Percentiles rank a stretch among this genome's conserved stretches.
Evolutionary conservation across 2,888 invertebrate species (phyloP).

Genomic region (Oscheius myriophilus): DNA sequence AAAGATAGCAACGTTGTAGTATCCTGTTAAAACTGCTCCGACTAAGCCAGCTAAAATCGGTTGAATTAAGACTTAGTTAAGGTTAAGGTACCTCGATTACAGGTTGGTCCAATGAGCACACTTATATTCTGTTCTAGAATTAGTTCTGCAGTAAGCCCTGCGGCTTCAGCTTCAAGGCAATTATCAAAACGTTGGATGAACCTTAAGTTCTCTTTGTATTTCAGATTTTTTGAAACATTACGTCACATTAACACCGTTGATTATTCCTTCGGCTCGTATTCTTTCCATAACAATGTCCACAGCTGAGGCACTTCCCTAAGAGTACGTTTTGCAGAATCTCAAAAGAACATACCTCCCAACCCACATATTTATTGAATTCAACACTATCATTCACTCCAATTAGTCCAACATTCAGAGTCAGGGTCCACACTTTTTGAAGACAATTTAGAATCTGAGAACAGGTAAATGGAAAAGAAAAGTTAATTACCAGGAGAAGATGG

Average conservation of each 20-base stretch:
- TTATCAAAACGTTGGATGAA: constrained; percentile 48
- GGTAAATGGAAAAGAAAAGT: too few species aligned
- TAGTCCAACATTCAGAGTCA: constrained; percentile 12
- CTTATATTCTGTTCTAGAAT: constrained; percentile 45
- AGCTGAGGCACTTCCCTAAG: constrained; percentile 39
- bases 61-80: not conserved
- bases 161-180: constrained; percentile 41
- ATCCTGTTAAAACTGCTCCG: constrained; percentile 39
- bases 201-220: constrained; percentile 23
- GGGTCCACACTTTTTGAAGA: too few species aligned
- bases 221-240: not conserved
- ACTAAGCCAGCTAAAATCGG: constrained; percentile 38
- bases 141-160: constrained; percentile 38
- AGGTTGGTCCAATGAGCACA: constrained; percentile 51
- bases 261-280: constrained; percentile 36
- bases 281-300: constrained; percentile 49
- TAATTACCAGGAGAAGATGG: too few species aligned
- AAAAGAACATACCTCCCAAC: constrained; percentile 7
- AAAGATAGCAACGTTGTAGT: constrained; percentile 45
- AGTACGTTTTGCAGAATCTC: not conserved
- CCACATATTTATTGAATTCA: constrained; percentile 15
- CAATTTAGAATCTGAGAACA: too few species aligned
- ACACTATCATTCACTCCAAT: constrained; percentile 10
- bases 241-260: constrained; percentile 44
- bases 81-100: constrained; percentile 33